Base-by-base conservation (phyloP, 2,888 invertebrate genomes). In the Archips xylosteana region DNA sequence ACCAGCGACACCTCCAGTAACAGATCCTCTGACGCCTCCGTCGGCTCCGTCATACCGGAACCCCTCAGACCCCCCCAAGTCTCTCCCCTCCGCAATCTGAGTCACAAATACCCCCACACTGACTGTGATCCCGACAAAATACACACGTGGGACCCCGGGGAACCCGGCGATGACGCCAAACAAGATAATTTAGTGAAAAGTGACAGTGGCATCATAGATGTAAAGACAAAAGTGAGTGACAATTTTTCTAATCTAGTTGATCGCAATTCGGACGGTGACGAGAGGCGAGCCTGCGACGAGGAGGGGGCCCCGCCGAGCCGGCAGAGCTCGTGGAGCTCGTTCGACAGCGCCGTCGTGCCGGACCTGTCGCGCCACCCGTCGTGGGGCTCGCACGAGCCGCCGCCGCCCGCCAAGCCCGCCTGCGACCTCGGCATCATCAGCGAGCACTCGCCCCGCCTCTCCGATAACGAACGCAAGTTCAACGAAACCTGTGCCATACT, bases 351-450 rank as follows among this genome's bases (percentile, higher is more conserved):
- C 39, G 96, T 97, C 49, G 96, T 96, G 63, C 92, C 96, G 76
- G 97, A 97, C 79, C 95, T 96, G 45, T 97, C 97, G 74, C 95
- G 97, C 10, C 97, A 97, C 85, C 96, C 97, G 78, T 97, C 97
- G 57, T 97, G 97, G 97, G 97, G 97, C 75, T 96, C 97, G n/a
- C 96, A 96, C 67, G 97, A 69, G 76, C 78, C 75, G 70, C 65
- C 62, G 60, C 81, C 66, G 74, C 82, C 80, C 70, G 80, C 79
- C 76, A 85, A 84, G 77, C 78, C 82, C 66, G 77, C 83, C 65
- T 82, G 83, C 78, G 91, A 92, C 82, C 91, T 93, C 82, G 86
- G 85, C 81, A 87, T 87, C 81, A 92, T 93, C 83, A 85, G 83
- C 82, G 93, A 93, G 84, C 90, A 89, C 80, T 74, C 74, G 82